phyloP scores from a whole-genome alignment of 2,888 invertebrate genomes.

The Temnothorax unifasciatus region DNA sequence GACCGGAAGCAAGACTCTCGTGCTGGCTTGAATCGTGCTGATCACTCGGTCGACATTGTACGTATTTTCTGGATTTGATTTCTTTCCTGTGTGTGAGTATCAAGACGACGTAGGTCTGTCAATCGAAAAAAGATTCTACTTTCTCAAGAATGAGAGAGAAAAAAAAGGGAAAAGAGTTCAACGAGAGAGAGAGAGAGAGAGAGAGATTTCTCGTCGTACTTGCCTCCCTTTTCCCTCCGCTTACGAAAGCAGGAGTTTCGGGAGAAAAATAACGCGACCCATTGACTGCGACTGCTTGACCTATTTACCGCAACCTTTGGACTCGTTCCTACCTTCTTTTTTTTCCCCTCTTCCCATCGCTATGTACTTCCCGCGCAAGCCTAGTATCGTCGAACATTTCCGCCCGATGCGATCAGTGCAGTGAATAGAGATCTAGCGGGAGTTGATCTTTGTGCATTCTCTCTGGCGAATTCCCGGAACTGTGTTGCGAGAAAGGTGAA shows the following conservation, averaged over 20 bases:
- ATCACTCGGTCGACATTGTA: constrained; percentile 24
- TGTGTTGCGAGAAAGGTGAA: constrained; percentile 17
- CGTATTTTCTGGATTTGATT: constrained; percentile 27
- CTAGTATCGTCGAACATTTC: constrained; percentile 29
- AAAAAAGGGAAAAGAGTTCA: neutral
- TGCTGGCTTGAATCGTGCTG: constrained; percentile 25
- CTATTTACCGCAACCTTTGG: constrained; percentile 45
- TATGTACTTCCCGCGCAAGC: constrained; percentile 20
- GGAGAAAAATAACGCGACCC: constrained; percentile 33
- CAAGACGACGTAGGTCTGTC: constrained; percentile 24
- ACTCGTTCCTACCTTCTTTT: constrained; percentile 17
- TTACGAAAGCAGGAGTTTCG: constrained; percentile 13
- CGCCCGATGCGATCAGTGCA: neutral
- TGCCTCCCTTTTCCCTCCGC: neutral
- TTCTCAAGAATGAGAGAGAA: neutral
- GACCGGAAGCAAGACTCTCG: constrained; percentile 43
- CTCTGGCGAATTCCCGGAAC: neutral
- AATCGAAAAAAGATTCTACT: neutral
- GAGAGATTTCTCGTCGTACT: neutral
- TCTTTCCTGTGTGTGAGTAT: constrained; percentile 43
- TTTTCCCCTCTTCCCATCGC: constrained; percentile 28
- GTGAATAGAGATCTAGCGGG: constrained; percentile 22
- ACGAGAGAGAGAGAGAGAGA: constrained; percentile 13
- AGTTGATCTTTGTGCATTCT: neutral
- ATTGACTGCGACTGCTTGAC: constrained; percentile 52